These are phyloP conservation scores for Clangula hyemalis DNA, from an alignment of 2,797 vertebrate genomes.

Conservation along the genomic window DNA sequence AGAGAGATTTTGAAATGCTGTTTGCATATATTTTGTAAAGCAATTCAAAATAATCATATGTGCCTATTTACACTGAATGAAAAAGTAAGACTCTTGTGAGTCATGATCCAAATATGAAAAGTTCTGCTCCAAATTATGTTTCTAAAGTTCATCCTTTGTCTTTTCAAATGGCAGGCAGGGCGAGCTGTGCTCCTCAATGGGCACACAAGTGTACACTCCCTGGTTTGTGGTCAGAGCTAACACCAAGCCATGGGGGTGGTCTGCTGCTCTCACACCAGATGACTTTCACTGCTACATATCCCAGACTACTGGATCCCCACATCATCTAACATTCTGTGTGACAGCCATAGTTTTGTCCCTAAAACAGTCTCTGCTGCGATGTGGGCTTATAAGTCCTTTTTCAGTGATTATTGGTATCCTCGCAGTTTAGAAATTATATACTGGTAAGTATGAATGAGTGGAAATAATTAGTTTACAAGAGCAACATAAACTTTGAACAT, in stretches of 20 bases:
- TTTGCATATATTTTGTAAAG: neutral
- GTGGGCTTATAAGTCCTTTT: neutral
- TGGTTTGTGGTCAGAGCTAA: neutral
- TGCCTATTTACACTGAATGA: neutral
- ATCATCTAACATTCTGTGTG: neutral
- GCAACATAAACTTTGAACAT: neutral
- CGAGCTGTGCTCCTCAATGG: neutral
- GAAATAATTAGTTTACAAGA: neutral
- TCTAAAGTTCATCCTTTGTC: neutral
- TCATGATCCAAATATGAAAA: neutral
- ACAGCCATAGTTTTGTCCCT: neutral
- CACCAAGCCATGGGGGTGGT: neutral
- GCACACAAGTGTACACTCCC: neutral
- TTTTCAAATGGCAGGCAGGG: neutral
- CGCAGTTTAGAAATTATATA: neutral
- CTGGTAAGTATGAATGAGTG: neutral
- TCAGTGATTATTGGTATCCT: neutral
- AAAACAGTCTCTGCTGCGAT: neutral
- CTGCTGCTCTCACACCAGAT: neutral
- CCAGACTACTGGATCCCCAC: neutral
- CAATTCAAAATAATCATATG: neutral
- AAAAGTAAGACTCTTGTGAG: slow-evolving; percentile 5
- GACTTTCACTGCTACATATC: neutral
- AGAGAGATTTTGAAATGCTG: slow-evolving; percentile 31
- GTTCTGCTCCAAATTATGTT: neutral